Evolutionary conservation across 2,113 vertebrate genomes (phyloP).

Genomic region (Morone chrysops): DNA sequence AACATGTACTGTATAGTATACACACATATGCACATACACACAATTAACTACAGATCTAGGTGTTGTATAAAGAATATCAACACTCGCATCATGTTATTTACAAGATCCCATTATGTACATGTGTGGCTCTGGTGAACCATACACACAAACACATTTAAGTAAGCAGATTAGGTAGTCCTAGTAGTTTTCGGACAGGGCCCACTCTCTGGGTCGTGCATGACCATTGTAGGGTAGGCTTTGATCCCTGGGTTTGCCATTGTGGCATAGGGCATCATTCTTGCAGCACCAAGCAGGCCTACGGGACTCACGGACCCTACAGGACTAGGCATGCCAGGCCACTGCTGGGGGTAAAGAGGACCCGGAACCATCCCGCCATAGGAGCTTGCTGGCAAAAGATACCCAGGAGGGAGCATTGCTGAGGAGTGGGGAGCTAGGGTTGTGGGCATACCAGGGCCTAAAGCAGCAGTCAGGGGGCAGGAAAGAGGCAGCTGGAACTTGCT

Average conservation of each 20-base stretch:
- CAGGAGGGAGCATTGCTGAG: slow-evolving; percentile 72
- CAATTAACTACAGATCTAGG: slow-evolving; percentile 59
- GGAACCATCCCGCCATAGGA: slow-evolving; percentile 83
- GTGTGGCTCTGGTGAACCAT: slow-evolving; percentile 47
- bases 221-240: slow-evolving; percentile 77
- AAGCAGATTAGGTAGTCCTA: slow-evolving; percentile 82
- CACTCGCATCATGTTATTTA: slow-evolving; percentile 74
- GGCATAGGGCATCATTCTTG: slow-evolving; percentile 68
- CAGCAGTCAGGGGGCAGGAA: slow-evolving; percentile 83
- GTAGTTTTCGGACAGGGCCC: slow-evolving; percentile 76
- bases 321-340: slow-evolving; percentile 83
- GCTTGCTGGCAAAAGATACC: slow-evolving; percentile 81
- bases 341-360: slow-evolving; percentile 80
- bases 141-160: slow-evolving; percentile 26
- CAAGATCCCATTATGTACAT: slow-evolving; percentile 62
- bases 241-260: slow-evolving; percentile 75
- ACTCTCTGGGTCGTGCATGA: slow-evolving; percentile 78
- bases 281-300: slow-evolving; percentile 73
- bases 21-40: slow-evolving; percentile 50
- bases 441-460: slow-evolving; percentile 68
- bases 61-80: slow-evolving; percentile 69
- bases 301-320: slow-evolving; percentile 62
- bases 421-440: slow-evolving; percentile 62
- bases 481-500: slow-evolving; percentile 81
- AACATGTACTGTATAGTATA: slow-evolving; percentile 64